A percentile compares a stretch with the other conserved stretches of the same genome.
Conservation (phyloP, 35 echinoderm and acorn worm genomes). For the Anneissia japonica region DNA sequence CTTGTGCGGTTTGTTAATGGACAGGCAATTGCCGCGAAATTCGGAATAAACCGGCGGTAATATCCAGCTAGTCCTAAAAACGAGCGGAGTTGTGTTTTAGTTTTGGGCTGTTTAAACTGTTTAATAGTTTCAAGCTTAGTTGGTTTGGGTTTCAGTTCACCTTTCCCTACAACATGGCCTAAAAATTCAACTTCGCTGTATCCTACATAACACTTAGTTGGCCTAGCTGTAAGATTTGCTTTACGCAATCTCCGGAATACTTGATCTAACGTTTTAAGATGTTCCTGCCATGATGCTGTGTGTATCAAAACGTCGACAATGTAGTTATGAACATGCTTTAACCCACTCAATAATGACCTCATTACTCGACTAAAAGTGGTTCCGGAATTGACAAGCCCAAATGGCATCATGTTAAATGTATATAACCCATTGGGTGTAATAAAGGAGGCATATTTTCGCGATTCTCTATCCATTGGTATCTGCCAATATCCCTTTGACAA, state of each 20-base stretch:
- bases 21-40: slow-evolving; percentile 22
- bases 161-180: slow-evolving; percentile 50
- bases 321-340: slow-evolving; percentile 41
- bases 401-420: slow-evolving; percentile 57
- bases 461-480: slow-evolving; percentile 16
- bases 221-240: slow-evolving; percentile 55
- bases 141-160: slow-evolving; percentile 20
- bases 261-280: slow-evolving; percentile 21
- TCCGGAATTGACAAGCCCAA: slow-evolving; percentile 45
- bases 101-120: slow-evolving; percentile 19
- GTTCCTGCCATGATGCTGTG: slow-evolving; percentile 38
- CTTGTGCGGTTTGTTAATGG: slow-evolving; percentile 27
- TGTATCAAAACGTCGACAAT: slow-evolving; percentile 49
- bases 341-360: slow-evolving; percentile 29
- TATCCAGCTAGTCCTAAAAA: slow-evolving; percentile 19
- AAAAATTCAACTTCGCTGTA: slow-evolving; percentile 50
- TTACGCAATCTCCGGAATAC: slow-evolving; percentile 20
- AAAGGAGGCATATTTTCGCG: slow-evolving; percentile 21
- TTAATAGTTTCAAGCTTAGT: slow-evolving; percentile 30
- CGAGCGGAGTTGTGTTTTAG: slow-evolving; percentile 40
- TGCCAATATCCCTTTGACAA: slow-evolving; percentile 63
- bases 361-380: slow-evolving; percentile 59
- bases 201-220: slow-evolving; percentile 42
- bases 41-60: slow-evolving; percentile 27
- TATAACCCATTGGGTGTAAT: slow-evolving; percentile 34